Conservation (phyloP, 2,113 vertebrate genomes). For the Neopipo cinnamomea region DNA sequence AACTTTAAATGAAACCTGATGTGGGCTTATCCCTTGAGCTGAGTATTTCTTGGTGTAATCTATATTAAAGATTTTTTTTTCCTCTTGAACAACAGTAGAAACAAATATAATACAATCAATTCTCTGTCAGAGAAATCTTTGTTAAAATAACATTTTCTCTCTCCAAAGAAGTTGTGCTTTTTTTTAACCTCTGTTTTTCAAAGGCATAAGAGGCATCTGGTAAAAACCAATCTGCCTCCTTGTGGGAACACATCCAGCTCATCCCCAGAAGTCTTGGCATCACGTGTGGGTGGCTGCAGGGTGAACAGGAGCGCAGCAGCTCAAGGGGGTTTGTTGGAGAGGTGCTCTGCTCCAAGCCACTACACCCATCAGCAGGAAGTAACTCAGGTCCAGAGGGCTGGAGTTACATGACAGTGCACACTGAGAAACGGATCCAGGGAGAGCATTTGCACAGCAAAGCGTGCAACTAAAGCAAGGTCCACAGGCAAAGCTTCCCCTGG, state of each 20-base stretch:
- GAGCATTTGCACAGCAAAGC: background rate
- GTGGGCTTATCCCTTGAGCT: background rate
- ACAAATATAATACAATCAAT: background rate
- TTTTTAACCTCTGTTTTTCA: background rate
- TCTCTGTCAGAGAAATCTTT: background rate
- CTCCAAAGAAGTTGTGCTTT: background rate
- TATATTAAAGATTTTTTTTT: background rate
- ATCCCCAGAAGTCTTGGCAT: background rate
- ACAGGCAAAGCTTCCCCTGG: background rate
- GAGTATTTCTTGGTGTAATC: background rate
- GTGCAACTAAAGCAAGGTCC: background rate
- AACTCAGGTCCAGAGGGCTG: background rate
- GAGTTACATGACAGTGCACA: background rate
- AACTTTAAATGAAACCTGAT: background rate
- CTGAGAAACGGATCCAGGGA: background rate
- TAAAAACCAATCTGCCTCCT: background rate
- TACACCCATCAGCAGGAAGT: background rate
- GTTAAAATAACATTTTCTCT: background rate
- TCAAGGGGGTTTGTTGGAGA: background rate
- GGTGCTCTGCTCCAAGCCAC: background rate
- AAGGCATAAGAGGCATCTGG: background rate
- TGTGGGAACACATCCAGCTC: background rate
- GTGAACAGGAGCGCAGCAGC: background rate
- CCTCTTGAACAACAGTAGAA: background rate
- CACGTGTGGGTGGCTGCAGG: accelerated